These are phyloP conservation scores for Sebastes dallii DNA, from an alignment of 2,797 vertebrate genomes.

Conservation along the genomic window DNA sequence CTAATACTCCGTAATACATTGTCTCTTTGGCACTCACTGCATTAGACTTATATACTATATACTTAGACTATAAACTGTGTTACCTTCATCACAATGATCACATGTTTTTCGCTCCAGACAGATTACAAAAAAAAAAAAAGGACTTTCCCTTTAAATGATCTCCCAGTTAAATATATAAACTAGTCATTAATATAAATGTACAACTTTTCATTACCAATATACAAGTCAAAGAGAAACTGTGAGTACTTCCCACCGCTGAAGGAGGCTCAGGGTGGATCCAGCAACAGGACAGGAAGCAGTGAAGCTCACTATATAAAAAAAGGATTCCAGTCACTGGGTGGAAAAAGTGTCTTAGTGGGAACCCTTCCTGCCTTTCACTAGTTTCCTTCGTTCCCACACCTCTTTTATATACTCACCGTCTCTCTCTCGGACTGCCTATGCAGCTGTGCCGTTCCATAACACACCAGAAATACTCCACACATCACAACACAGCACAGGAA, in stretches of 20 bases:
- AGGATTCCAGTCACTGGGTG: conserved; percentile 40
- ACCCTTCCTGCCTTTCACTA: conserved; percentile 66
- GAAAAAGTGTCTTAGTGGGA: conserved; percentile 67
- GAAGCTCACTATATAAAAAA: conserved; percentile 20
- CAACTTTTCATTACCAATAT: background rate
- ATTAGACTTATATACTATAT: too few relatives aligned
- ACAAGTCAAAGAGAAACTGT: background rate
- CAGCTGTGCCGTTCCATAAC: conserved; percentile 8
- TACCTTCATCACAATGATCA: too few relatives aligned
- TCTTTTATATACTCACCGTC: conserved; percentile 3
- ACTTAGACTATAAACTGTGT: too few relatives aligned
- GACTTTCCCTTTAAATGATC: background rate
- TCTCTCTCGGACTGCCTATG: background rate
- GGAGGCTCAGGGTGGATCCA: background rate
- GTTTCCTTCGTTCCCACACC: conserved; percentile 70
- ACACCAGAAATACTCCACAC: conserved; percentile 33
- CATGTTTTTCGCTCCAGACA: too few relatives aligned
- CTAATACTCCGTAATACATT: too few relatives aligned
- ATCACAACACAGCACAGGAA: conserved; percentile 24
- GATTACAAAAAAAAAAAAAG: too few relatives aligned
- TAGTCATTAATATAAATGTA: background rate
- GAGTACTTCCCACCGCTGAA: background rate
- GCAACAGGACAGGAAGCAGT: conserved; percentile 36
- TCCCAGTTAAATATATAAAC: background rate
- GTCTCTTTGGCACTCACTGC: too few relatives aligned